Base-by-base conservation (phyloP, 2,113 vertebrate species). In the Mola mola region DNA sequence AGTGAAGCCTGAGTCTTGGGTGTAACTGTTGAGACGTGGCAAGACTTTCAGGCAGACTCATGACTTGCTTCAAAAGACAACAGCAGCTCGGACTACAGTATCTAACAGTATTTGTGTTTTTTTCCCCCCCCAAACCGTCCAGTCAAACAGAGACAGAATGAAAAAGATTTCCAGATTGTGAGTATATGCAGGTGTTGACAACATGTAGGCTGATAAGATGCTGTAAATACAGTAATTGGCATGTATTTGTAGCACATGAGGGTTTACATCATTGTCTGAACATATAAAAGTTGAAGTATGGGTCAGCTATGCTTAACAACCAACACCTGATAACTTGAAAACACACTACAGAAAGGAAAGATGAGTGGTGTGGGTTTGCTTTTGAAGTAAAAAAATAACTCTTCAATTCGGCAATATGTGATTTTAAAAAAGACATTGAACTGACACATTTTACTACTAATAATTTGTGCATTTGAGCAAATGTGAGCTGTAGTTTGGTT, bases 211-310 rank as follows among this genome's bases (percentile, higher is more conserved):
- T 31, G 66, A 72, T 79, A 66, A 75, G 50, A 15, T 33, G 10
- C 49, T 34, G 34, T 43, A 36, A 25, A 5, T 53, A 46, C 40
- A 58, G 59, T 57, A 79, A 82, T 86, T 72, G 59, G 64, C 31
- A 53, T 25, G 36, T 42, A 66, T 70, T 70, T 72, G 33, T 37
- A 66, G 29, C 26, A 37, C 10, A 76, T 84, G 73, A 68, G 81
- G 78, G 81, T 49, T 80, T 66, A 80, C 78, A 46, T 82, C 81
- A 85, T 67, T 66, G 29, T 38, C 20, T 47, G 41, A 22, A 47
- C 66, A 20, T 5, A 33, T 53, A 36, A 33, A 3, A 62, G 78
- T 61, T 83, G 36, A 82, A 16, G 52, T 44, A 13, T 25, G 24
- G 61, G 66, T 81, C 63, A 64, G n/a, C n/a, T 28, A 26, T 12